Conservation (phyloP, 1,140 invertebrate species). For the Calliphora vicina region DNA sequence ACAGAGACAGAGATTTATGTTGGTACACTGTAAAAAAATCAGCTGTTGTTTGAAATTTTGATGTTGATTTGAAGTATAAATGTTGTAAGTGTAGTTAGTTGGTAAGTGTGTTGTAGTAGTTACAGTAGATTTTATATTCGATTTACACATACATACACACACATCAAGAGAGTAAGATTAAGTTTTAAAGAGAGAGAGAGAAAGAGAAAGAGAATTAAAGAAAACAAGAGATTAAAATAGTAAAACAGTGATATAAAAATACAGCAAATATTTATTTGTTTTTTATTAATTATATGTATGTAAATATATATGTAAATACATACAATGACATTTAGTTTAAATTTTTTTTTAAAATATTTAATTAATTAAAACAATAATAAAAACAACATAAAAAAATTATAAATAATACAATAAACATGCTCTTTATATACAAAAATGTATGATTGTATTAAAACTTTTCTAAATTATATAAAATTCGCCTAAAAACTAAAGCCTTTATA, state of each 20-base stretch:
- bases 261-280: not conserved
- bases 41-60: not conserved
- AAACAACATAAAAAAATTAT: not conserved
- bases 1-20: not conserved
- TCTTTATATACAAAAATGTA: constrained; percentile 5
- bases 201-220: not conserved
- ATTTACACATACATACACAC: not conserved
- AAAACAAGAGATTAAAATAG: constrained; percentile 13
- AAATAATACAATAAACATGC: not conserved
- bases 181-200: not conserved
- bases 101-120: not conserved
- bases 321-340: constrained; percentile 21
- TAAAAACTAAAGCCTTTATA: too few species aligned
- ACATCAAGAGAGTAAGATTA: constrained; percentile 14
- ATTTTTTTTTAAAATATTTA: not conserved
- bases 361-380: not conserved
- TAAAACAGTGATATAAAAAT: not conserved
- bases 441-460: not conserved
- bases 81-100: not conserved
- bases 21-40: not conserved
- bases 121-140: not conserved
- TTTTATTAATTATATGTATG: not conserved
- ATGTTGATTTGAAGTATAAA: not conserved
- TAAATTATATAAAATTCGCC: too few species aligned
- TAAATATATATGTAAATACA: constrained; percentile 15